A percentile compares a stretch with the other conserved stretches of the same genome.
Evolutionary conservation across 2,113 vertebrate species (phyloP).

Genomic region (Lagopus leucura): DNA sequence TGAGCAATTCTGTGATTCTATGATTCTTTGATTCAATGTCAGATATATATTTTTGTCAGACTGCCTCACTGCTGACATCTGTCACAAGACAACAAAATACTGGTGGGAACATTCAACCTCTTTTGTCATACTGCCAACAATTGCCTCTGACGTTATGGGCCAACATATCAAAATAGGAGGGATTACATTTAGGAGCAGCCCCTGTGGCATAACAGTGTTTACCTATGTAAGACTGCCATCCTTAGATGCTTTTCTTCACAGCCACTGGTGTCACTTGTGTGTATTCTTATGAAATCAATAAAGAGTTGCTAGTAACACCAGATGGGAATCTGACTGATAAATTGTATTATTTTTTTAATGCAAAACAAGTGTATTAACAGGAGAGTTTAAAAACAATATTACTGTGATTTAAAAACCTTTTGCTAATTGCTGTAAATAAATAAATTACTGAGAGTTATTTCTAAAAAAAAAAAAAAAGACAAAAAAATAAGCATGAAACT

Average conservation of each 20-base stretch:
- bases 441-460: background rate
- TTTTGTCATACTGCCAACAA: too few species aligned
- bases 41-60: too few species aligned
- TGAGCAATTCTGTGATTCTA: too few species aligned
- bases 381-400: background rate
- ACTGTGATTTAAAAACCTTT: background rate
- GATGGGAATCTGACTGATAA: background rate
- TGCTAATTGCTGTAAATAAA: background rate
- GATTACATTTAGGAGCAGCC: too few species aligned
- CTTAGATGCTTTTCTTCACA: background rate
- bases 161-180: too few species aligned
- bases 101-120: too few species aligned
- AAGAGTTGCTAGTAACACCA: background rate
- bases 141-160: too few species aligned
- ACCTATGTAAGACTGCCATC: background rate
- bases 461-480: background rate
- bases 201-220: background rate
- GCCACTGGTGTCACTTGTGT: background rate
- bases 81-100: too few species aligned
- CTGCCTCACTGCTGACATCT: too few species aligned
- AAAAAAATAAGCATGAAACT: background rate
- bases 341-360: background rate
- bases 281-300: background rate
- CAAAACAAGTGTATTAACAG: background rate
- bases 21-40: too few species aligned